phyloP scores from a whole-genome alignment of 2,113 vertebrate species.

The Suricata suricatta region DNA sequence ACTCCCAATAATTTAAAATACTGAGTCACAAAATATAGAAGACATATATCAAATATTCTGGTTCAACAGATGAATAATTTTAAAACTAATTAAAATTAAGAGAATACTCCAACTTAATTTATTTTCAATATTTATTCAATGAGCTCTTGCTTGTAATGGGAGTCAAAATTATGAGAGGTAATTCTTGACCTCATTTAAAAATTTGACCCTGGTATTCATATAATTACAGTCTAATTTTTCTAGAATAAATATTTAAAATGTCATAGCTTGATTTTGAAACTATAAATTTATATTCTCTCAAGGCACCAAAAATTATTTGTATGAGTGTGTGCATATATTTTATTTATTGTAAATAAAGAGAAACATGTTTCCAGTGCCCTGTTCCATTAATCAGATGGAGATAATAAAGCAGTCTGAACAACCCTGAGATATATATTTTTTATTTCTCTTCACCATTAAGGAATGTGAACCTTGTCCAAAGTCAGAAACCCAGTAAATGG shows the following conservation, averaged over 20 bases:
- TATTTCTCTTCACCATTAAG: neutral
- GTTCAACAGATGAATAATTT: neutral
- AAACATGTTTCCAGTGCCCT: neutral
- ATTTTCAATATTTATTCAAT: constrained; percentile 44
- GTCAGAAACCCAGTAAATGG: neutral
- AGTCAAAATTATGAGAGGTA: neutral
- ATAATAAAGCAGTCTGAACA: neutral
- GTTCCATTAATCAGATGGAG: neutral
- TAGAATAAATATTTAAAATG: constrained; percentile 46
- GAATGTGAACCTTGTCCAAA: neutral
- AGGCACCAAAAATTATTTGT: neutral
- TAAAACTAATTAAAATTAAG: constrained; percentile 39
- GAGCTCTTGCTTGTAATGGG: neutral
- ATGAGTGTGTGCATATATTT: neutral
- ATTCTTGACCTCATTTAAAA: constrained; percentile 44
- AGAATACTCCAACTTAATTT: neutral
- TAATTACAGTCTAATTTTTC: neutral
- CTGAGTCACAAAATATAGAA: neutral
- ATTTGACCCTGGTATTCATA: neutral
- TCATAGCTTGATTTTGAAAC: neutral
- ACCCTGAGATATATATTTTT: neutral
- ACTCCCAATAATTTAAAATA: constrained; percentile 40
- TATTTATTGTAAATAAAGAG: constrained; percentile 15
- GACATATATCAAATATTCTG: neutral
- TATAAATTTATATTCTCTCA: neutral